Base-by-base conservation (phyloP, 2,113 vertebrate species). In the Leptobrachium ailaonicum region DNA sequence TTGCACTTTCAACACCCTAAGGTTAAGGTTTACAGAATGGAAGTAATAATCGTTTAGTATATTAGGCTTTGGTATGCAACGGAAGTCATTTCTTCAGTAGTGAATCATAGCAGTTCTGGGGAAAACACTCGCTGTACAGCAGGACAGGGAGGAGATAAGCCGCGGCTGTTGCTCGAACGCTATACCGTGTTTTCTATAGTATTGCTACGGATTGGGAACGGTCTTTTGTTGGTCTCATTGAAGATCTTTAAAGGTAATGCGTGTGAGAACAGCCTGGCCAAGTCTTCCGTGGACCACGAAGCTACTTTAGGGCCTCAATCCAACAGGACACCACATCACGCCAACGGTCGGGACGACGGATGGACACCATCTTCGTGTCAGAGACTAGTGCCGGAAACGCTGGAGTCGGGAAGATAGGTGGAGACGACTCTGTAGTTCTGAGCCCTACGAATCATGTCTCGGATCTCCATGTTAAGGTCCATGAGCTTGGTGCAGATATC, bases 401-500 rank as follows among this genome's bases (percentile, higher is more conserved):
- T 96, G 88, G 95, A 95, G 87, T 98, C 95, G 85, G 96, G 95
- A 82, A 98, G 95, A 87, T 96, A 97, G 80, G 96, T 84, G 8
- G 95, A 93, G 87, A 97, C 91, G 60, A 96, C 91, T 3, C 94
- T 88, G 90, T 96, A 96, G 83, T 92, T 95, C 87, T 95, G 96
- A 56, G 96, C 94, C 71, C 92, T 88, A 77, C 94, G 90, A 56
- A 98, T 96, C 95, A 96, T 96, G 86, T 97, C 96, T 1, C 95
- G 94, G 82, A 98, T 97, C 90, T 97, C 96, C 66, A 93, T 90
- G 56, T 98, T 98, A 66, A 99, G 93, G 82, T 98, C 96, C 92
- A 95, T 98, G 70, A 99, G 77, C 84, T 94, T 96, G 76, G 90
- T 88, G 73, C 97, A 96, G 88, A 97, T 96, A 83, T 97, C 94